phyloP scores from a whole-genome alignment of 2,888 invertebrate species.

The Microplitis deprimator region DNA sequence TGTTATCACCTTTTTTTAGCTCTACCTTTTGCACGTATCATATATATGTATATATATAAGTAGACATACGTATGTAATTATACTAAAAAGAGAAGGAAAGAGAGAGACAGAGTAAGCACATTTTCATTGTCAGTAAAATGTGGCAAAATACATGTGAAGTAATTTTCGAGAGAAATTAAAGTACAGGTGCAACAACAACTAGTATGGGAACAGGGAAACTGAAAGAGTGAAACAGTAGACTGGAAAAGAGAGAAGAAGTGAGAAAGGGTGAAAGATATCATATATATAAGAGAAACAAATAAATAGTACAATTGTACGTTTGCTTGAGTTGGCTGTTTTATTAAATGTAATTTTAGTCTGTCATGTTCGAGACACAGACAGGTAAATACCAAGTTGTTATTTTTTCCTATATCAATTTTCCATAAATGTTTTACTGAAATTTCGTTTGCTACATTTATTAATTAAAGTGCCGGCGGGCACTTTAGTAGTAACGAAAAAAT shows the following conservation, averaged over 20 bases:
- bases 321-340: not conserved
- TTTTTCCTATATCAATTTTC: not conserved
- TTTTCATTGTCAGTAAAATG: conserved; percentile 27
- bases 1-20: not conserved
- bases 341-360: conserved; percentile 31
- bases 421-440: conserved; percentile 21
- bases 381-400: conserved; percentile 20
- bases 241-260: conserved; percentile 16
- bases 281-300: not conserved
- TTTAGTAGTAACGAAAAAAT: not conserved
- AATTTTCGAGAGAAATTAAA: conserved; percentile 23
- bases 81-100: not conserved
- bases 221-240: not conserved
- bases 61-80: conserved; percentile 6
- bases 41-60: conserved; percentile 8
- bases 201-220: not conserved
- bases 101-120: not conserved
- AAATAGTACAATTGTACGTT: conserved; percentile 1
- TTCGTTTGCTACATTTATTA: conserved; percentile 3
- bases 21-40: not conserved
- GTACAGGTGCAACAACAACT: conserved; percentile 12
- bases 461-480: not conserved
- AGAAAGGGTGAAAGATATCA: conserved; percentile 3
- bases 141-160: conserved; percentile 13
- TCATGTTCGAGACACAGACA: conserved; percentile 31